Base-by-base conservation (phyloP, 2,797 vertebrate genomes). In the Semaprochilodus insignis region DNA sequence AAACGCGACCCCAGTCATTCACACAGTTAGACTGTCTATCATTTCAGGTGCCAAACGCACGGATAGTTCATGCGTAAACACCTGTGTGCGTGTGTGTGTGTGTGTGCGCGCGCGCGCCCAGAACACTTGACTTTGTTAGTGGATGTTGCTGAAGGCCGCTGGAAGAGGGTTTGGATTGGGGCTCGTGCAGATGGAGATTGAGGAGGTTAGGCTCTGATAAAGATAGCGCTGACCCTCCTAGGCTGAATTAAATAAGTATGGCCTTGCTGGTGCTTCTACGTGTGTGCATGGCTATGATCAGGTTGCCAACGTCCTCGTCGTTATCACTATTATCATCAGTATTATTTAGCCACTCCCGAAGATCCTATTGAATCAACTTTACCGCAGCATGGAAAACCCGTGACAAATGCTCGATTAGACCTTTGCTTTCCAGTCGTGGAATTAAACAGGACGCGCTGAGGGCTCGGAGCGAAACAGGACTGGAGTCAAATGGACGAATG, bases 161-260 rank as follows among this genome's bases (percentile, higher is more conserved):
- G 81, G 79, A 16, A 91, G 85, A 93, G 85, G 85, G 88, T 90
- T 92, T 92, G 82, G 80, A 90, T 90, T 88, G 82, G 87, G 88
- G 88, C 74, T 75, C 85, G 86, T 86, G 93, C 88, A 92, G 90
- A 91, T 92, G 88, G 89, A 87, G 87, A 91, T 85, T 87, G 89
- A 87, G 83, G 88, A 83, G 91, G 90, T 92, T 93, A 92, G 60
- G 90, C 90, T 88, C 78, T 87, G 89, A 86, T 88, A 91, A 90
- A 91, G 89, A 87, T 91, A 74, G 60, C 86, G 90, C 87, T 91
- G 92, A 94, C 91, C 92, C 91, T 87, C 91, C 85, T 69, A 86
- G 81, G 70, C 85, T 81, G 90, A 93, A 93, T 91, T 88, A 91
- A 91, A 93, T 88, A 88, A 89, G 89, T 87, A 85, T 90, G 91